Evolutionary conservation across 2,888 invertebrate species (phyloP), one percentile per base, ranked within the genome.

Genomic region (Drosophila atripex): DNA sequence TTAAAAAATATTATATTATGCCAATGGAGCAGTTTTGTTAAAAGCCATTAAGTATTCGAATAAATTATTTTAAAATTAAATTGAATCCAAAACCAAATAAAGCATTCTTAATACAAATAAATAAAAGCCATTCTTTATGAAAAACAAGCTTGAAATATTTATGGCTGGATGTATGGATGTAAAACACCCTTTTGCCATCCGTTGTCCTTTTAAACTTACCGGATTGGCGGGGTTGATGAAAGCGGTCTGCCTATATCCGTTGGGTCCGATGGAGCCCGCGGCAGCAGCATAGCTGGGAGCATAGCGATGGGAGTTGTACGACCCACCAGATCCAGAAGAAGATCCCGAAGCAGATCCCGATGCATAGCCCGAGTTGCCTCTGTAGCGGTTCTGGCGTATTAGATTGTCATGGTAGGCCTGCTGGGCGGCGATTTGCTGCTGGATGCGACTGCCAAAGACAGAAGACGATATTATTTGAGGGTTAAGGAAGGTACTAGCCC

Each of bases 181-280:
- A 8, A 8, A 8, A 8, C 8, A 8, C 9, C 9, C 28, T 9
- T 2, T 0, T n/a, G n/a, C n/a, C n/a, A n/a, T 9, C 11, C 8
- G 9, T n/a, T 35, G 7, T n/a, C 2, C 9, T 11, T 18, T 11
- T 11, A 4, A 2, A 60, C 69, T 51, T 51, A 95, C 95, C 50
- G 93, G 93, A 90, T 94, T 95, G 72, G 91, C 90, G 1, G 95
- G 95, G 76, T 89, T 93, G 30, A 95, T 93, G 7, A 90, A 90
- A 23, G 94, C 94, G 1, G 93, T 90, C 80, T 95, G 95, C 53
- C 93, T 93, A 14, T 90, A 89, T 65, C 92, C 94, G 18, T 91
- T 92, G 0, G 94, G 93, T 23, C 93, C 93, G 49, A 93, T 90
- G 1, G 92, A 91, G 0, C 93, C 94, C 39, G 93, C 90, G 1